phyloP scores from a whole-genome alignment of 2,797 vertebrate genomes.

The Acipenser oxyrinchus region DNA sequence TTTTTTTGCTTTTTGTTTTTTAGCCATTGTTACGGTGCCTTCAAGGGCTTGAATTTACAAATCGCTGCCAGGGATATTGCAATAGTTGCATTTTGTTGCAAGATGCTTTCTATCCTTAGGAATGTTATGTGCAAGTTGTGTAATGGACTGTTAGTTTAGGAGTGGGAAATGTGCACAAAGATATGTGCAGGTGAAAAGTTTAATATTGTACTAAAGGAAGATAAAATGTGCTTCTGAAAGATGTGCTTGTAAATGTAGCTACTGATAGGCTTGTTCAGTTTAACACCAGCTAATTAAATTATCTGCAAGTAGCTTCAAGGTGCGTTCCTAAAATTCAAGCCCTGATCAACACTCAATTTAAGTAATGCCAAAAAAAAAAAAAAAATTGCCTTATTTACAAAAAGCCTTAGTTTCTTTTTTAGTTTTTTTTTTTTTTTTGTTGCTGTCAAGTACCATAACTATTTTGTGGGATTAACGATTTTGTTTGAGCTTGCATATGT shows the following conservation, averaged over 20 bases:
- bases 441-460: conserved; percentile 9
- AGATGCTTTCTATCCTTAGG: too few relatives aligned
- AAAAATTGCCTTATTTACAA: conserved; percentile 12
- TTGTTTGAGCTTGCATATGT: conserved; percentile 5
- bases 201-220: not conserved
- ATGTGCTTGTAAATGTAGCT: too few relatives aligned
- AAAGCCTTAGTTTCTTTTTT: not conserved
- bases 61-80: too few relatives aligned
- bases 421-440: conserved; percentile 5
- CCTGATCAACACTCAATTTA: conserved; percentile 34
- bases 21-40: too few relatives aligned
- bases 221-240: not conserved
- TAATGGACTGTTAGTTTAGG: too few relatives aligned
- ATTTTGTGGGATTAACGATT: conserved; percentile 4
- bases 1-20: too few relatives aligned
- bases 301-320: conserved; percentile 9
- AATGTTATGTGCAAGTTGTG: too few relatives aligned
- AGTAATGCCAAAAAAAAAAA: conserved; percentile 49
- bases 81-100: too few relatives aligned
- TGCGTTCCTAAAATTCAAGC: conserved; percentile 56
- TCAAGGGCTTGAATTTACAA: too few relatives aligned
- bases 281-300: conserved; percentile 28
- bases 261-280: conserved; percentile 35
- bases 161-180: too few relatives aligned
- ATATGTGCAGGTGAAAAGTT: not conserved